phyloP scores from a whole-genome alignment of 1,140 invertebrate genomes.

The Chionoecetes opilio region DNA sequence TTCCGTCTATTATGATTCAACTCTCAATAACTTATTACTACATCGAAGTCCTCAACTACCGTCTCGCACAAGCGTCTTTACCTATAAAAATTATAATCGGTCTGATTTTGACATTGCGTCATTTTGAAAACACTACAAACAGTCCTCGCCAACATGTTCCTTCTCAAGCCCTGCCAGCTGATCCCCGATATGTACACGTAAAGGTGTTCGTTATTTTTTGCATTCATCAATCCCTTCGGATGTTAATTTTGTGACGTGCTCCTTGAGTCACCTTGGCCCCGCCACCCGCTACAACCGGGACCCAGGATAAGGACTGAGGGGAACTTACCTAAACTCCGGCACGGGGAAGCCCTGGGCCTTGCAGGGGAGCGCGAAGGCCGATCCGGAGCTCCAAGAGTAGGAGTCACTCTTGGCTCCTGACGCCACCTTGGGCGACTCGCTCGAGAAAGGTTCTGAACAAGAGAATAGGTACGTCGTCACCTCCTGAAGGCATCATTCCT shows the following conservation, averaged over 20 bases:
- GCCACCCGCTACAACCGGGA: neutral
- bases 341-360: slow-evolving; percentile 77
- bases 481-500: neutral
- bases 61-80: slow-evolving; percentile 3
- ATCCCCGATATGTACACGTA: neutral
- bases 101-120: neutral
- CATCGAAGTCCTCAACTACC: neutral
- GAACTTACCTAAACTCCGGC: slow-evolving; percentile 77
- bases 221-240: neutral
- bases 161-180: neutral
- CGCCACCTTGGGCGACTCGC: slow-evolving; percentile 77
- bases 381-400: slow-evolving; percentile 59
- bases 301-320: neutral
- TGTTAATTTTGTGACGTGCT: neutral
- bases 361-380: slow-evolving; percentile 73
- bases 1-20: neutral
- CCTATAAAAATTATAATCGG: no score
- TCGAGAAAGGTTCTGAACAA: slow-evolving; percentile 77
- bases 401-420: slow-evolving; percentile 71
- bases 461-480: neutral
- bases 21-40: neutral
- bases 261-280: neutral
- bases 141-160: no score
- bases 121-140: no score
- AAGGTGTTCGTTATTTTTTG: neutral